Conservation (phyloP, 2,888 invertebrate genomes). For the Sturmia bella region DNA sequence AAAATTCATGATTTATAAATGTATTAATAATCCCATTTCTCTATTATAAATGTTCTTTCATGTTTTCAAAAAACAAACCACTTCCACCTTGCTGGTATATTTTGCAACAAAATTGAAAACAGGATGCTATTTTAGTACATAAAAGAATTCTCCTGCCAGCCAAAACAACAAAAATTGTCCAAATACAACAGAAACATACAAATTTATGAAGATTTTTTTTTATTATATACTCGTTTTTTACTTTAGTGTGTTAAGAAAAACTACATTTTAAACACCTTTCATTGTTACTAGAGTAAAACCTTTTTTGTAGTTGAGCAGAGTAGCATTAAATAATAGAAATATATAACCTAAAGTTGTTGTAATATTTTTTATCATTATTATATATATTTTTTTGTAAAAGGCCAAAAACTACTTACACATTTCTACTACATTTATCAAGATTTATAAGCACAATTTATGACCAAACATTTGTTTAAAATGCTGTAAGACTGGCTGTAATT, state of each 20-base stretch:
- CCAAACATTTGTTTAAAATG: constrained; percentile 64
- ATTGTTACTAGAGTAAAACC: constrained; percentile 19
- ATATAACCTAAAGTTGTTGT: too few relatives aligned
- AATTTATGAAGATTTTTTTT: not conserved
- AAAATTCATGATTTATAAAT: constrained; percentile 25
- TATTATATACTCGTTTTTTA: constrained; percentile 19
- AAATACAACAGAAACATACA: constrained; percentile 25
- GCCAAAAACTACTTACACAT: constrained; percentile 37
- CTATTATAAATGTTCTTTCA: constrained; percentile 4
- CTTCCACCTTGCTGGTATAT: not conserved
- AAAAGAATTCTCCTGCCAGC: too few relatives aligned
- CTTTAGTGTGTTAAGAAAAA: constrained; percentile 42
- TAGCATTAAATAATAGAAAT: too few relatives aligned
- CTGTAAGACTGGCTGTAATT: constrained; percentile 46
- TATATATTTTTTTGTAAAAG: constrained; percentile 26
- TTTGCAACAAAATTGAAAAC: constrained; percentile 25
- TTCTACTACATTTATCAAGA: constrained; percentile 69
- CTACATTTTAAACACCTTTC: constrained; percentile 55
- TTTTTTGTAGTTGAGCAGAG: not conserved
- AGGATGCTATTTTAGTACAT: not conserved
- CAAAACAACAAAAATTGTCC: constrained; percentile 11
- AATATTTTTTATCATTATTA: too few relatives aligned
- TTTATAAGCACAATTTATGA: constrained; percentile 67
- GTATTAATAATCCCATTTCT: constrained; percentile 13
- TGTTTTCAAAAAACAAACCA: not conserved